These are phyloP conservation scores for Zygogramma bicolorata DNA, from an alignment of 2,888 invertebrate genomes.

Conservation along the genomic window DNA sequence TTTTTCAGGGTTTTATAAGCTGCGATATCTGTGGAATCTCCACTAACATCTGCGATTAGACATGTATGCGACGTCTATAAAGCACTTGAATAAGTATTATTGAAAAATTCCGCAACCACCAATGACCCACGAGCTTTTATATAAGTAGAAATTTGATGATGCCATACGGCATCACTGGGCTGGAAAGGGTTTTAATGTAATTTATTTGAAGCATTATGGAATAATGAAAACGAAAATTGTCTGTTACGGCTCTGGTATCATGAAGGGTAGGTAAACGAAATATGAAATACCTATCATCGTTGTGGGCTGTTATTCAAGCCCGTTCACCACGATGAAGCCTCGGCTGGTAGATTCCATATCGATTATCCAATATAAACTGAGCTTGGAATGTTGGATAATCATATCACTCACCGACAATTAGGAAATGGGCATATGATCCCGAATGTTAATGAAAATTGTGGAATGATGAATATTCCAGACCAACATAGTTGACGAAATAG, in stretches of 20 bases:
- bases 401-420: slow-evolving; percentile 41
- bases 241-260: background rate
- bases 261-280: slow-evolving; percentile 36
- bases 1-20: no score
- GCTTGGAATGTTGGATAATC: slow-evolving; percentile 43
- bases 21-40: no score
- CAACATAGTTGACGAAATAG: no score
- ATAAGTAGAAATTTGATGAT: no score
- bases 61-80: no score
- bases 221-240: background rate
- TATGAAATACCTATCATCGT: slow-evolving; percentile 54
- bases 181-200: no score
- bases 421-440: slow-evolving; percentile 16
- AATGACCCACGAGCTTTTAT: no score
- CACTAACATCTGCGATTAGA: no score
- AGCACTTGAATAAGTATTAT: no score
- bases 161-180: no score
- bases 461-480: background rate
- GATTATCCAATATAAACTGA: slow-evolving; percentile 51
- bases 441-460: slow-evolving; percentile 1
- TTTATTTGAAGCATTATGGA: no score
- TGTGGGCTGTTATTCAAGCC: slow-evolving; percentile 47
- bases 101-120: no score
- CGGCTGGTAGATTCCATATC: slow-evolving; percentile 48
- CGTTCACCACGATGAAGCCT: slow-evolving; percentile 36